Conservation (phyloP, 2,113 vertebrate genomes). For the Leucopsar rothschildi region DNA sequence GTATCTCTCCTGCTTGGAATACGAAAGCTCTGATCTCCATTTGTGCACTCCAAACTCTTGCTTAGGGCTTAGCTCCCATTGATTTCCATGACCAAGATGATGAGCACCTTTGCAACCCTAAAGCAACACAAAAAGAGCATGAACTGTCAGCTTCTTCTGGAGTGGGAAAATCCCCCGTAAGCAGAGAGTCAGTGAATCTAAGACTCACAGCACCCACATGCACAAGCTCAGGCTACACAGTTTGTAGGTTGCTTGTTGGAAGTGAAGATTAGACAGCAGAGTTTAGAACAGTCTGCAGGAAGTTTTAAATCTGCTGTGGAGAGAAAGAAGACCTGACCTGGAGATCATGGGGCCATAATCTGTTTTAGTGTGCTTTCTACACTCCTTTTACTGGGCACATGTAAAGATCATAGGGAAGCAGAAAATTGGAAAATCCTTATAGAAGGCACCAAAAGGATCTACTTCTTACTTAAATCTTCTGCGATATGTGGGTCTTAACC, state of each 20-base stretch:
- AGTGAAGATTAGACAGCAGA: neutral
- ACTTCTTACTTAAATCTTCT: neutral
- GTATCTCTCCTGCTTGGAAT: neutral
- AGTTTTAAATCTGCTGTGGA: neutral
- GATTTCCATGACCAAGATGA: neutral
- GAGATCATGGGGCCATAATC: neutral
- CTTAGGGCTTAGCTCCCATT: neutral
- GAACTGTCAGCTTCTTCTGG: neutral
- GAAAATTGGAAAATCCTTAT: neutral
- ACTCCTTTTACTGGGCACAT: neutral
- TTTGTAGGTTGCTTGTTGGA: neutral
- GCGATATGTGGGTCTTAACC: neutral
- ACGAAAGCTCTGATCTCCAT: neutral
- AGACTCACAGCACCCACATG: neutral
- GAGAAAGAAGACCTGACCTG: neutral
- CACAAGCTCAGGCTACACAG: neutral
- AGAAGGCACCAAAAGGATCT: neutral
- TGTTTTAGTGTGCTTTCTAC: neutral
- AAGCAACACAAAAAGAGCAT: neutral
- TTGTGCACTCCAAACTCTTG: neutral
- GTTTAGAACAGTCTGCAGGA: neutral
- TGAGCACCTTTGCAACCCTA: neutral
- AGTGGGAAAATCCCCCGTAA: neutral
- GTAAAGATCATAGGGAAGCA: neutral
- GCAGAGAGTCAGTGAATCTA: neutral